Percentiles rank a stretch among this genome's conserved stretches.
Evolutionary conservation across 2,797 vertebrate genomes (phyloP).

Genomic region (Cryptoblepharus egeriae): DNA sequence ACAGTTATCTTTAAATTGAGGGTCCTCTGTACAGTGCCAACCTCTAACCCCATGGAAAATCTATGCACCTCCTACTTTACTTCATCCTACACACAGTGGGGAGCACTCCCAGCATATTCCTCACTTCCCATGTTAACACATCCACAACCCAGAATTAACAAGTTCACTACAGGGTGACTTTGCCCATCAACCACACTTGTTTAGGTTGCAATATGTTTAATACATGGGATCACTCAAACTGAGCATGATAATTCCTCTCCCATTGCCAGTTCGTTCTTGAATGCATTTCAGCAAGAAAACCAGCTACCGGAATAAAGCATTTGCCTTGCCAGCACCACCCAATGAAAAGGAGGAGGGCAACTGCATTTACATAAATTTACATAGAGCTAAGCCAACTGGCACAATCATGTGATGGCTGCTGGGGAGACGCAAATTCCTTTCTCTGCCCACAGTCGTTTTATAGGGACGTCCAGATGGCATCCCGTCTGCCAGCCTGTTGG

Average conservation of each 20-base stretch:
- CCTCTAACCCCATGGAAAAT: too few species aligned
- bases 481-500: neutral
- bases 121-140: neutral
- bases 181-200: neutral
- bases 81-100: too few species aligned
- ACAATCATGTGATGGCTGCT: neutral
- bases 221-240: neutral
- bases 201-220: neutral
- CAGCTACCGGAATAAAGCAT: neutral
- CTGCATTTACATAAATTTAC: slow-evolving; percentile 13
- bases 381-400: slow-evolving; percentile 15
- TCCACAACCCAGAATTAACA: neutral
- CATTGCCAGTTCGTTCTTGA: neutral
- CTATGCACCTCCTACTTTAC: too few species aligned
- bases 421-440: neutral
- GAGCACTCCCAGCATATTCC: too few species aligned
- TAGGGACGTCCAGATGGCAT: slow-evolving; percentile 2
- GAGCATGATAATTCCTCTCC: neutral
- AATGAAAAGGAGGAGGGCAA: neutral
- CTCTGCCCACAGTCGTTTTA: slow-evolving; percentile 18
- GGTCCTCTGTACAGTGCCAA: too few species aligned
- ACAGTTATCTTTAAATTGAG: too few species aligned
- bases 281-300: neutral
- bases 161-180: neutral
- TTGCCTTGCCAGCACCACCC: neutral